Conservation (phyloP, 2,113 vertebrate genomes). For the Dasypus novemcinctus region DNA sequence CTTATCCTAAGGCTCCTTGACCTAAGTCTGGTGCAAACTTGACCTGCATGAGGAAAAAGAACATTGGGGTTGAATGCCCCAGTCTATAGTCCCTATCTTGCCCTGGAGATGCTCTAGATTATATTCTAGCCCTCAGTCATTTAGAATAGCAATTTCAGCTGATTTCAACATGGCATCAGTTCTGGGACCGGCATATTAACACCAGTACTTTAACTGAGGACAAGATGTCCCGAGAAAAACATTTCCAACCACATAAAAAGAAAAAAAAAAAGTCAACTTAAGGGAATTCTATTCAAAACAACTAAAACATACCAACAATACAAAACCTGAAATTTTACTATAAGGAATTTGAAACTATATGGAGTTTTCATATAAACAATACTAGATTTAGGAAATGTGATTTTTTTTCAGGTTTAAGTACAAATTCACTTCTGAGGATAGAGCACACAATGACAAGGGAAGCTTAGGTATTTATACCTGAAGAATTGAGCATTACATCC, state of each 20-base stretch:
- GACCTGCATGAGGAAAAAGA: slow-evolving; percentile 21
- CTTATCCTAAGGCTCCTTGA: neutral
- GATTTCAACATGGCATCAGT: neutral
- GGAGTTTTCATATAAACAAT: slow-evolving; percentile 43
- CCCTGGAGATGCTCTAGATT: neutral
- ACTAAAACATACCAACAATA: slow-evolving; percentile 5
- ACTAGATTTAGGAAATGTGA: neutral
- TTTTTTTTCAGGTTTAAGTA: neutral
- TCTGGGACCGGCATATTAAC: slow-evolving; percentile 5
- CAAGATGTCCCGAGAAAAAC: slow-evolving; percentile 40
- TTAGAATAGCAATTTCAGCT: slow-evolving; percentile 15
- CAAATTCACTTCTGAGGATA: neutral
- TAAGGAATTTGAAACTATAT: neutral
- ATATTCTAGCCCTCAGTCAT: neutral
- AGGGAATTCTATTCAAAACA: slow-evolving; percentile 49
- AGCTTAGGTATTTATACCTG: neutral
- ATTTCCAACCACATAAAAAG: slow-evolving; percentile 48
- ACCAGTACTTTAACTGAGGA: neutral
- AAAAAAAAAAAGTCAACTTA: slow-evolving; percentile 4
- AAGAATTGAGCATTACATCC: neutral
- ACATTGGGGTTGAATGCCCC: neutral
- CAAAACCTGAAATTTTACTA: slow-evolving; percentile 2
- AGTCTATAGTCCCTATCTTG: neutral
- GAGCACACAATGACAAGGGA: neutral
- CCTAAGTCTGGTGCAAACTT: slow-evolving; percentile 18